Evolutionary conservation across 1,140 invertebrate genomes (phyloP).

Genomic region (Pogonomyrmex californicus): DNA sequence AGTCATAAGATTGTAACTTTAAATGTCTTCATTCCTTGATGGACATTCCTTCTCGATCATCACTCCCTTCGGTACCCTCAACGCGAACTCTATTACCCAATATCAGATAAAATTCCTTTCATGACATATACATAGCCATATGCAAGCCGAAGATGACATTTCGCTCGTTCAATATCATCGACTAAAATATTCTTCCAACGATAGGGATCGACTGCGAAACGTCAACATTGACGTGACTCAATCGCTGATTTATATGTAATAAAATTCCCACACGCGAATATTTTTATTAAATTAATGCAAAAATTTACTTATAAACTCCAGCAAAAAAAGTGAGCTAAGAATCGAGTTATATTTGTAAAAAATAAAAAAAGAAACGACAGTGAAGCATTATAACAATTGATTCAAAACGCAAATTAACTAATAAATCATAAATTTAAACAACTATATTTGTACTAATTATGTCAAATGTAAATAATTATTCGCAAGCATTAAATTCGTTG

Average conservation of each 20-base stretch:
- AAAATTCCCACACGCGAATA: slow-evolving; percentile 87
- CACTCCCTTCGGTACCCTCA: slow-evolving; percentile 89
- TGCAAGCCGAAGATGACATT: slow-evolving; percentile 91
- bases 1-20: not conserved
- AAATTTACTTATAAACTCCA: slow-evolving; percentile 10
- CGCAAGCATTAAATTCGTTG: not conserved
- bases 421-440: not conserved
- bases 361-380: not conserved
- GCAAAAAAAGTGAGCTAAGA: not conserved
- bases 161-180: slow-evolving; percentile 90
- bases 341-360: not conserved
- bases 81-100: slow-evolving; percentile 93
- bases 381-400: not conserved
- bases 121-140: slow-evolving; percentile 84
- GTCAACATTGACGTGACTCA: slow-evolving; percentile 90
- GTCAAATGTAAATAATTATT: not conserved
- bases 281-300: slow-evolving; percentile 31
- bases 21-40: slow-evolving; percentile 10
- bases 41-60: slow-evolving; percentile 12
- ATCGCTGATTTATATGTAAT: slow-evolving; percentile 90
- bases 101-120: slow-evolving; percentile 88
- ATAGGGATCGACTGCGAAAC: slow-evolving; percentile 88
- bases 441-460: not conserved
- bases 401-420: not conserved
- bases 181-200: slow-evolving; percentile 91